phyloP scores from a whole-genome alignment of 2,113 vertebrate genomes.

The Dryoscopus gambensis region DNA sequence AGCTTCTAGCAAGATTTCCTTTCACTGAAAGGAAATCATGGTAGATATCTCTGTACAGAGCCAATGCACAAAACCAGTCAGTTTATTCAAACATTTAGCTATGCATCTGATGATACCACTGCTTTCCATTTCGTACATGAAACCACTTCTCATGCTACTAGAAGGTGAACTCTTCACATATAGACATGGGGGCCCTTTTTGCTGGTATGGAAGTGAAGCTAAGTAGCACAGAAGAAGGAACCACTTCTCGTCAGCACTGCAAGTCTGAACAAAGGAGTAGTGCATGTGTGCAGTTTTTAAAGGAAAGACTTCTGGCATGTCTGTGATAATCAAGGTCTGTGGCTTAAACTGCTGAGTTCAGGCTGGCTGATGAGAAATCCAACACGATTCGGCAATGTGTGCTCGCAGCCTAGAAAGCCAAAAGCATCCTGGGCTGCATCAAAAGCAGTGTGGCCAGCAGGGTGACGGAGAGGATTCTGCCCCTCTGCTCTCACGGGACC shows the following conservation, averaged over 20 bases:
- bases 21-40: background rate
- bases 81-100: background rate
- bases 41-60: background rate
- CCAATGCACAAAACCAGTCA: background rate
- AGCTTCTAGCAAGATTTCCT: background rate
- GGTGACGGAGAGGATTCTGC: background rate
- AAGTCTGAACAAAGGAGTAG: background rate
- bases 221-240: background rate
- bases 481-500: background rate
- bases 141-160: background rate
- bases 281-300: fast-evolving
- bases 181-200: background rate
- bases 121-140: background rate
- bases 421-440: background rate
- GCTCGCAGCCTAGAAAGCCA: background rate
- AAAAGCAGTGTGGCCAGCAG: background rate
- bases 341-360: background rate
- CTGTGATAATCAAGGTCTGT: background rate
- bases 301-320: background rate
- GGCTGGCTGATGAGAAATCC: background rate
- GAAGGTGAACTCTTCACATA: background rate
- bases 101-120: background rate
- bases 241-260: background rate
- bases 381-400: fast-evolving
- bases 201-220: background rate